Percentiles rank a stretch among this genome's conserved stretches.
Evolutionary conservation across 2,113 vertebrate species (phyloP).

Genomic region (Riparia riparia): DNA sequence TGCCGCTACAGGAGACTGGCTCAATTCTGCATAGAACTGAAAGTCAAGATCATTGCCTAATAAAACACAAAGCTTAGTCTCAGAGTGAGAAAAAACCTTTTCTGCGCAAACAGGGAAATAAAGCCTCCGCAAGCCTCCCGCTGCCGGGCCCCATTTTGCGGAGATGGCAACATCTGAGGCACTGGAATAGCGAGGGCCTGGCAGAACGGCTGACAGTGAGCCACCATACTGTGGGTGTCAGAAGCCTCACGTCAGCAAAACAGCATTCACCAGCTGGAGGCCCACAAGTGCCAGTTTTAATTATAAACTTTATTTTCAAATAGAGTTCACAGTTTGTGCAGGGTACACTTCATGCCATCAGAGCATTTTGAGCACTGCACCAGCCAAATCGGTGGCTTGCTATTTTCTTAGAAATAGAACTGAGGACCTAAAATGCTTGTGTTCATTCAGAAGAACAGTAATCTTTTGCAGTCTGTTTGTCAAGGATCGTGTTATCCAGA

Average conservation of each 20-base stretch:
- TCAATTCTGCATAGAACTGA: not conserved
- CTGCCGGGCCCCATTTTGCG: not conserved
- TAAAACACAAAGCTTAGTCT: not conserved
- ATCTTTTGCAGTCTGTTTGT: not conserved
- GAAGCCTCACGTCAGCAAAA: slow-evolving; percentile 48
- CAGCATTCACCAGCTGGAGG: slow-evolving; percentile 63
- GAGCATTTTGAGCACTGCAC: not conserved
- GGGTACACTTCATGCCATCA: not conserved
- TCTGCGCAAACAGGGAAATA: not conserved
- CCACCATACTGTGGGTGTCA: slow-evolving; percentile 54
- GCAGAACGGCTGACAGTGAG: slow-evolving; percentile 20
- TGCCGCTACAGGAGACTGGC: not conserved
- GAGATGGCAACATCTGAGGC: slow-evolving; percentile 15
- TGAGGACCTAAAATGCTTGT: not conserved
- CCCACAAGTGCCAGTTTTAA: slow-evolving; percentile 52
- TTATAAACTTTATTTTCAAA: slow-evolving; percentile 62
- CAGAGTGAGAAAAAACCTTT: not conserved
- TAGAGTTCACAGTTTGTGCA: slow-evolving; percentile 32
- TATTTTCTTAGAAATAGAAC: not conserved
- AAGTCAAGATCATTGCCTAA: not conserved
- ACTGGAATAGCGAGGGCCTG: not conserved
- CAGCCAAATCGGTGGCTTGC: not conserved
- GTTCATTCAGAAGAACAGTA: not conserved
- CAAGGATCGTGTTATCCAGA: not conserved
- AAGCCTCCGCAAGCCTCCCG: not conserved